Conservation (phyloP, 2,113 vertebrate species). For the Dicrurus megarhynchus region DNA sequence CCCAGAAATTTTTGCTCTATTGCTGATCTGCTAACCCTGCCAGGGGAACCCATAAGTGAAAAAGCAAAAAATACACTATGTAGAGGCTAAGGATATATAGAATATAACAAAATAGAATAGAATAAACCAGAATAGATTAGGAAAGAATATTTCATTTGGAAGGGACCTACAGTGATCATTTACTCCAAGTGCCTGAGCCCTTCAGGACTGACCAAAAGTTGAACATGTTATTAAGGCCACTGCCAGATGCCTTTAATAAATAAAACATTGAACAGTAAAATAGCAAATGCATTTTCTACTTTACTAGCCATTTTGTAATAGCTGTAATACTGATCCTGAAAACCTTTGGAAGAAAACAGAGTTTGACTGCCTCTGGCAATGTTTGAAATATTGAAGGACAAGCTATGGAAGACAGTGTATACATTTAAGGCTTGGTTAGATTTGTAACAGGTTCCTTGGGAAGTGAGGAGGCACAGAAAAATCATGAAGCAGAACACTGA, state of each 20-base stretch:
- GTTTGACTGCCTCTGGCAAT: not conserved
- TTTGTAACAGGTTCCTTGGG: not conserved
- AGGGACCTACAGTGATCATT: not conserved
- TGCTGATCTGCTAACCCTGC: not conserved
- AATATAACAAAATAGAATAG: not conserved
- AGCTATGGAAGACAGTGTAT: not conserved
- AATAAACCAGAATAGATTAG: not conserved
- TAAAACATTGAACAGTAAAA: not conserved
- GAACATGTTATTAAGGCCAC: not conserved
- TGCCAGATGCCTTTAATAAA: not conserved
- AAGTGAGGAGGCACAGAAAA: constrained; percentile 8
- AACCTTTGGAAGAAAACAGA: not conserved
- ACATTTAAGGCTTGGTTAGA: not conserved
- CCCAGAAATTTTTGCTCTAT: not conserved
- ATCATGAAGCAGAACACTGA: not conserved
- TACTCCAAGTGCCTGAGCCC: not conserved
- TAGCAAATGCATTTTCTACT: not conserved
- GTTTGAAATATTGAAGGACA: not conserved
- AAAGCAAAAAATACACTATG: not conserved
- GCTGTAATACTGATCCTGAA: not conserved
- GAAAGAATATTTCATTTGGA: not conserved
- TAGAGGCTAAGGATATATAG: not conserved
- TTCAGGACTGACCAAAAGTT: not conserved
- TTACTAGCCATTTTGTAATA: not conserved
- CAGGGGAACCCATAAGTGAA: not conserved